Percentiles rank a stretch among this genome's conserved stretches.
Evolutionary conservation across 1,140 invertebrate species (phyloP).

Genomic region (Lordiphosa clarofinis): DNA sequence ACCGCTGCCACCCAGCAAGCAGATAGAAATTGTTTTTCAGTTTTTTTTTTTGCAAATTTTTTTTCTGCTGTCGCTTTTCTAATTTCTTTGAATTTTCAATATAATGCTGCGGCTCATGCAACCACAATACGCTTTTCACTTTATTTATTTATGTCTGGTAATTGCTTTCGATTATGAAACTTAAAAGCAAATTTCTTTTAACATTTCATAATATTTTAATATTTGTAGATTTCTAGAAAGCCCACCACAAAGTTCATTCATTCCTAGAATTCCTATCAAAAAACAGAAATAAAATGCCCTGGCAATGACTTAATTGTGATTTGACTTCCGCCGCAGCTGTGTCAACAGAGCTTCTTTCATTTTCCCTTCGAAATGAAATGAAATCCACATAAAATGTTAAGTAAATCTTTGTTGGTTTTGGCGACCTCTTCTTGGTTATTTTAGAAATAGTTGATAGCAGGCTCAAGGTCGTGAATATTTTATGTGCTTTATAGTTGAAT

Average conservation of each 20-base stretch:
- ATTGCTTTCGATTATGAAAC: slow-evolving; percentile 5
- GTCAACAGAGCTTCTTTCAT: slow-evolving; percentile 1
- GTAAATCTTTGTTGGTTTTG: too few relatives aligned
- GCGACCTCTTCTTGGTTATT: too few relatives aligned
- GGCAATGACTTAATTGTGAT: slow-evolving; percentile 26
- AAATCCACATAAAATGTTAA: slow-evolving; percentile 2
- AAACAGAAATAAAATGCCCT: neutral
- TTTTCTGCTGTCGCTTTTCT: slow-evolving; percentile 4
- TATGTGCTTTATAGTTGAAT: too few relatives aligned
- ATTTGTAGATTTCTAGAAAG: too few relatives aligned
- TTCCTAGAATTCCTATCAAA: neutral
- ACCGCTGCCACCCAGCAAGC: slow-evolving; percentile 25
- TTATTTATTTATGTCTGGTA: slow-evolving; percentile 1
- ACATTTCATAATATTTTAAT: neutral
- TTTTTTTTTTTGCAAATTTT: slow-evolving; percentile 19
- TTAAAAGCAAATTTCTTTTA: neutral
- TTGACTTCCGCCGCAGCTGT: slow-evolving; percentile 1
- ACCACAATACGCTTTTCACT: slow-evolving; percentile 1
- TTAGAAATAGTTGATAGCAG: too few relatives aligned
- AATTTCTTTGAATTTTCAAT: slow-evolving; percentile 27
- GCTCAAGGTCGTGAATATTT: too few relatives aligned
- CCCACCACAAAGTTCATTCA: neutral
- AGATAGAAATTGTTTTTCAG: neutral
- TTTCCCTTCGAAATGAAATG: neutral
- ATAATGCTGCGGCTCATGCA: slow-evolving; percentile 4